These are phyloP conservation scores for Hystrix cristata DNA, from an alignment of 2,113 vertebrate genomes.

Conservation along the genomic window DNA sequence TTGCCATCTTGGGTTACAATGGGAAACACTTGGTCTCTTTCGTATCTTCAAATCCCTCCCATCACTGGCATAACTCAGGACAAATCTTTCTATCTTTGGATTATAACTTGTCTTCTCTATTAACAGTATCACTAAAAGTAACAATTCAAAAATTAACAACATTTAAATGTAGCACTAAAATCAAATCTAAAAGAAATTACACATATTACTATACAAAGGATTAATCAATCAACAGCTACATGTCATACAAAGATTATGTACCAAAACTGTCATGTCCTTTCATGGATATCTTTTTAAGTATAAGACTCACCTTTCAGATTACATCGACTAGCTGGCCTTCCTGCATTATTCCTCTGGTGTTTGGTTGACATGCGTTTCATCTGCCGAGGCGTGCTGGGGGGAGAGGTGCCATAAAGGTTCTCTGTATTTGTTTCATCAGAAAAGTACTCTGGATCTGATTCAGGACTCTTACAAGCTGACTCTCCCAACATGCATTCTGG, in stretches of 20 bases:
- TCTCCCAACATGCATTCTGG: constrained; percentile 88
- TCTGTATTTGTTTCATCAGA: constrained; percentile 93
- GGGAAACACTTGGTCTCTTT: neutral
- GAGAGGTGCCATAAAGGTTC: constrained; percentile 93
- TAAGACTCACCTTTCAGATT: constrained; percentile 89
- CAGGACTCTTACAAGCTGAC: constrained; percentile 87
- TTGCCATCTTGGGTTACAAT: fast-evolving
- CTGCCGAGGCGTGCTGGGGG: constrained; percentile 95
- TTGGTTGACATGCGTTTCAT: constrained; percentile 97
- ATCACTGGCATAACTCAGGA: neutral
- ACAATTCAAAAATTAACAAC: neutral
- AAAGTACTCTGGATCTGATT: constrained; percentile 92
- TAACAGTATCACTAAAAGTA: neutral
- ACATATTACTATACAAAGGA: neutral
- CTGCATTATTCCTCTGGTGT: constrained; percentile 91
- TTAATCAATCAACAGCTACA: neutral
- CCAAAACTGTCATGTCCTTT: neutral
- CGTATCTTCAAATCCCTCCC: neutral
- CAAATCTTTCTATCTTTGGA: neutral
- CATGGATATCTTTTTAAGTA: fast-evolving
- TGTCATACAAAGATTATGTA: neutral
- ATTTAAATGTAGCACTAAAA: neutral
- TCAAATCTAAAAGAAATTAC: neutral
- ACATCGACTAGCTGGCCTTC: constrained; percentile 88
- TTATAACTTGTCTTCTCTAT: neutral